Evolutionary conservation across 2,797 vertebrate genomes (phyloP).

Genomic region (Myotis findleyi): DNA sequence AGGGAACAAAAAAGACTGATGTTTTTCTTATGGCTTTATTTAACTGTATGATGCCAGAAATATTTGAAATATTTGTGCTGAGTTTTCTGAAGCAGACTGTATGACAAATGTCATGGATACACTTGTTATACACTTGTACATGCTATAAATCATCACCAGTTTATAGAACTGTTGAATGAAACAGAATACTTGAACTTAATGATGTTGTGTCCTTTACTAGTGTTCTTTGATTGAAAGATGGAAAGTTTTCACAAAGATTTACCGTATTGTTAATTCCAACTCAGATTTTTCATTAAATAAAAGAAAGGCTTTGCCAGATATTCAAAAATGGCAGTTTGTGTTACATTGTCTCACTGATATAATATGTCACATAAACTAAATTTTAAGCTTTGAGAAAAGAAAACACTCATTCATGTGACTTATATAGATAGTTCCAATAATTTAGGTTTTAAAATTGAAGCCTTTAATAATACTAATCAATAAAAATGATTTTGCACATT

Average conservation of each 20-base stretch:
- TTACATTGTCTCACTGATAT: neutral
- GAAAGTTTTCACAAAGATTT: slow-evolving; percentile 22
- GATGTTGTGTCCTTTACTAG: neutral
- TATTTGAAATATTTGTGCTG: neutral
- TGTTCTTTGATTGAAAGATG: neutral
- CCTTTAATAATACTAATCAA: neutral
- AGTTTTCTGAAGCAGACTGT: neutral
- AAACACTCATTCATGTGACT: neutral
- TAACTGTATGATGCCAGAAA: neutral
- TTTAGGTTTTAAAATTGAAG: neutral
- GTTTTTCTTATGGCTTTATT: slow-evolving; percentile 2
- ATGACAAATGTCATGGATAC: neutral
- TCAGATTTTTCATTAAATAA: neutral
- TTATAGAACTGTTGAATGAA: slow-evolving; percentile 14
- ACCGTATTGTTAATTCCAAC: neutral
- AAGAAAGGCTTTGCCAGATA: neutral
- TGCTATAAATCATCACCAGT: neutral
- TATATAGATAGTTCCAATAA: neutral
- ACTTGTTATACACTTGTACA: neutral
- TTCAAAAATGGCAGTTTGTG: neutral
- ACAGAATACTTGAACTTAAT: neutral
- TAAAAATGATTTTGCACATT: neutral
- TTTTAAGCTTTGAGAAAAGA: neutral
- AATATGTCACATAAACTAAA: neutral
- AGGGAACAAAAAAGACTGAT: neutral